Percentiles rank a stretch among this genome's conserved stretches.
Conservation (phyloP, 2,113 vertebrate species). For the Rousettus leschenaultii region DNA sequence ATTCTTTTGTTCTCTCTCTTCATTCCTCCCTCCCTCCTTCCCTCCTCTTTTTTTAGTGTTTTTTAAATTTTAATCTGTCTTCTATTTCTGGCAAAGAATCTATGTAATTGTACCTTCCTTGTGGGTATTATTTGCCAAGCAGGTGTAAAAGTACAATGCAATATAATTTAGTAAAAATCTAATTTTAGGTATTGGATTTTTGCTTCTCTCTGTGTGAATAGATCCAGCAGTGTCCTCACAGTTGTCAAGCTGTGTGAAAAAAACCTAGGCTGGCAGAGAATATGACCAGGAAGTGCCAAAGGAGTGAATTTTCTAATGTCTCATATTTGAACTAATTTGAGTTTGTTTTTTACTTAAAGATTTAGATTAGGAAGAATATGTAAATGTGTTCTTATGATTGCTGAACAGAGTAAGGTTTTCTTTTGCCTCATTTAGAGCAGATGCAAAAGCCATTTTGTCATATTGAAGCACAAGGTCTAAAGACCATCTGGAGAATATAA, state of each 20-base stretch:
- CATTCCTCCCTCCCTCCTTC: neutral
- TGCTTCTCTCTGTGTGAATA: neutral
- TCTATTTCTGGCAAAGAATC: conserved; percentile 46
- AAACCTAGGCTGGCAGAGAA: neutral
- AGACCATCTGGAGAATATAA: conserved; percentile 44
- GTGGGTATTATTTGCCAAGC: conserved; percentile 39
- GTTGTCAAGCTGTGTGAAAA: neutral
- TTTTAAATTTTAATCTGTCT: neutral
- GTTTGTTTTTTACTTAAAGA: neutral
- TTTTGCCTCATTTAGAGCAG: conserved; percentile 25
- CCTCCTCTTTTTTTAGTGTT: neutral
- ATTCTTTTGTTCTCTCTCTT: neutral
- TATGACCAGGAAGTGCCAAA: neutral
- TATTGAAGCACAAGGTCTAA: conserved; percentile 4
- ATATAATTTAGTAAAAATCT: conserved; percentile 37
- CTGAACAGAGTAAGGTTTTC: conserved; percentile 11
- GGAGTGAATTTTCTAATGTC: neutral
- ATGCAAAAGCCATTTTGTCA: conserved; percentile 42
- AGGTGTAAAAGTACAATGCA: conserved; percentile 42
- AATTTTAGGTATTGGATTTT: conserved; percentile 53
- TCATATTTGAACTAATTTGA: conserved; percentile 21
- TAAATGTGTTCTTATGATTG: conserved; percentile 27
- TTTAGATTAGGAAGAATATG: neutral
- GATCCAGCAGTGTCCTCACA: neutral
- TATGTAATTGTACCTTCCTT: conserved; percentile 59